Evolutionary conservation across 2,113 vertebrate species (phyloP), one percentile per base, ranked within the genome.

Genomic region (Pithys albifrons): DNA sequence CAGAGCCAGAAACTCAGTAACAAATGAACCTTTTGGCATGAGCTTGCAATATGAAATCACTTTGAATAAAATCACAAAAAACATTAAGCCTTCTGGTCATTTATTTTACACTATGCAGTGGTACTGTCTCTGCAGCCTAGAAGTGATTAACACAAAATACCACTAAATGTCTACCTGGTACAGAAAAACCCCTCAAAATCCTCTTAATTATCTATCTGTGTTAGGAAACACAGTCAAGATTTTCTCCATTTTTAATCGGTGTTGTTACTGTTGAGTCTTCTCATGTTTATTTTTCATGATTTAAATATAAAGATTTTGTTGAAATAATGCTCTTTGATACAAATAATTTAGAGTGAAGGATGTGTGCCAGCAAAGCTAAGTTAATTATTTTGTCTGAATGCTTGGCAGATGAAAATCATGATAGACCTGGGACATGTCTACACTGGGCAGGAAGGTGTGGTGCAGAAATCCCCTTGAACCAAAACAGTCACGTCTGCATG

Each of bases 301-400:
- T 97, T 95, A 93, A 91, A 89, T 94, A 85, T 88, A 94, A 94
- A 93, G 94, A 95, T 98, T 98, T 97, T 96, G 95, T 89, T 92
- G 97, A 94, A 92, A 97, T 79, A 88, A 39, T n/a, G 35, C 46
- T 96, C 91, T 96, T 95, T 95, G 90, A 93, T 91, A 97, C 96
- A 95, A 97, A 98, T 97, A 82, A 96, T 97, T 97, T 93, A 95
- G 91, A 97, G 48, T 69, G 84, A 97, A 96, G 95, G 93, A 94
- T 94, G 92, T 59, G 54, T 96, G 93, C 95, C 96, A 95, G 96
- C 61, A 96, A 89, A 96, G 31, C 92, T 94, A 90, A 93, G 85
- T 97, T 97, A 98, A 97, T 98, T 98, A 96, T 97, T 97, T 97
- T 95, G 92, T 97, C 92, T 97, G 93, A 97, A 78, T 62, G 91